Conservation (phyloP, 1,140 invertebrate genomes). For the Globodera rostochiensis region DNA sequence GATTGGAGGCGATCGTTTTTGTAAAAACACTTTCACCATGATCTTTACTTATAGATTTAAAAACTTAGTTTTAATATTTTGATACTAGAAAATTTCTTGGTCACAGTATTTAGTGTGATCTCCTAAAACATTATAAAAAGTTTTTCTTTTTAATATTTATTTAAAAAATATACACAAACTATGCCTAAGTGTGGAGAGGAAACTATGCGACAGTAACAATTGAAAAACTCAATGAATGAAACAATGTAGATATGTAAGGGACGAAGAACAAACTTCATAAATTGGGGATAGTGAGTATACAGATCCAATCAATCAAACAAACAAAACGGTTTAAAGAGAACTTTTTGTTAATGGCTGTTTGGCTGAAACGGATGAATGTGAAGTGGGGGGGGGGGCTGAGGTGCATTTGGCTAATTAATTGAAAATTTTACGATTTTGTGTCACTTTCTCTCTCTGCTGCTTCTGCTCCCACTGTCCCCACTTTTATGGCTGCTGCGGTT, state of each 20-base stretch:
- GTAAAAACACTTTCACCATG: no score
- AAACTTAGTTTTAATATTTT: no score
- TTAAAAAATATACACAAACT: neutral
- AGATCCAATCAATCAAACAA: neutral
- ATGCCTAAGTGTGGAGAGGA: no score
- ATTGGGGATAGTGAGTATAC: neutral
- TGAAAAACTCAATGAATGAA: neutral
- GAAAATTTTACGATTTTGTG: neutral
- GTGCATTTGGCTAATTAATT: neutral
- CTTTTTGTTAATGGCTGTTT: neutral
- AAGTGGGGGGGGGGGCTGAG: neutral
- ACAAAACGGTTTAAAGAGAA: neutral
- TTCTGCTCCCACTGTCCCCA: neutral
- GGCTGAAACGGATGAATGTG: neutral
- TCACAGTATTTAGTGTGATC: no score
- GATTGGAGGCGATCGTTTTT: no score
- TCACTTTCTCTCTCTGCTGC: slow-evolving; percentile 8
- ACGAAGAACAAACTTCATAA: neutral
- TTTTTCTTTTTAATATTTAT: neutral
- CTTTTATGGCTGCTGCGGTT: slow-evolving; percentile 7
- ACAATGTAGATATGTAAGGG: no score
- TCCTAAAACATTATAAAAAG: no score
- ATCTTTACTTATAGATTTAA: no score
- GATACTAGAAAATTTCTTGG: no score
- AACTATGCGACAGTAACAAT: neutral